Evolutionary conservation across 1,140 invertebrate genomes (phyloP).

Genomic region (Pachyrhynchus sulphureomaculatus): DNA sequence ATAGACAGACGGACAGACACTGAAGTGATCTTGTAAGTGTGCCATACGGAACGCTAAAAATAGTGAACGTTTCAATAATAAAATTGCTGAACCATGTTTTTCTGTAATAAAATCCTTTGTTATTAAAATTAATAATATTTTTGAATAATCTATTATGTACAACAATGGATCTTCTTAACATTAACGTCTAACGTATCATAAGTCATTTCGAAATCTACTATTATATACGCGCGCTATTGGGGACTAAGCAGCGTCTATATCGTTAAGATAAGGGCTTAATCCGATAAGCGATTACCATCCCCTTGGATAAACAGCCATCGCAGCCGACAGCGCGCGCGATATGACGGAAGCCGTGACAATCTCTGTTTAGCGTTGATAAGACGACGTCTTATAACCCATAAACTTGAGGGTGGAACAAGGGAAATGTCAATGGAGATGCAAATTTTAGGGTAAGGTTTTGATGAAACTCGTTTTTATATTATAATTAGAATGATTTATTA

Average conservation of each 20-base stretch:
- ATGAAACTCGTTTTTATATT: no score
- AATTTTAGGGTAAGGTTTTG: constrained; percentile 6
- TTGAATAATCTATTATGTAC: no score
- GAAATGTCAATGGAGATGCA: constrained; percentile 18
- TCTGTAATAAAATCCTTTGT: no score
- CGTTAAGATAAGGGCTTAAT: constrained; percentile 48
- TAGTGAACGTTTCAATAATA: no score
- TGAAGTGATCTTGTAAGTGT: no score
- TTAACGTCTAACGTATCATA: constrained; percentile 15
- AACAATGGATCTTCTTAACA: background rate
- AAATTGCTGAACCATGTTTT: no score
- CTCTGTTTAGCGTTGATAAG: constrained; percentile 46
- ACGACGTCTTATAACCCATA: constrained; percentile 31
- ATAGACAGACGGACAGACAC: no score
- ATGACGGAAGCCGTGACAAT: constrained; percentile 48
- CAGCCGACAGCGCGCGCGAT: constrained; percentile 23
- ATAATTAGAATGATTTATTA: no score
- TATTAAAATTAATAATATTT: no score
- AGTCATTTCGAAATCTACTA: constrained; percentile 16
- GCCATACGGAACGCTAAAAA: no score
- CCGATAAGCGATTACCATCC: constrained; percentile 46
- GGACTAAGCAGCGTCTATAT: constrained; percentile 43
- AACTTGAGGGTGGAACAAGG: constrained; percentile 25
- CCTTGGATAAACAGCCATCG: constrained; percentile 41
- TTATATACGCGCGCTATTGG: constrained; percentile 34